Evolutionary conservation across 2,888 invertebrate genomes (phyloP).

Genomic region (Nomada flava): DNA sequence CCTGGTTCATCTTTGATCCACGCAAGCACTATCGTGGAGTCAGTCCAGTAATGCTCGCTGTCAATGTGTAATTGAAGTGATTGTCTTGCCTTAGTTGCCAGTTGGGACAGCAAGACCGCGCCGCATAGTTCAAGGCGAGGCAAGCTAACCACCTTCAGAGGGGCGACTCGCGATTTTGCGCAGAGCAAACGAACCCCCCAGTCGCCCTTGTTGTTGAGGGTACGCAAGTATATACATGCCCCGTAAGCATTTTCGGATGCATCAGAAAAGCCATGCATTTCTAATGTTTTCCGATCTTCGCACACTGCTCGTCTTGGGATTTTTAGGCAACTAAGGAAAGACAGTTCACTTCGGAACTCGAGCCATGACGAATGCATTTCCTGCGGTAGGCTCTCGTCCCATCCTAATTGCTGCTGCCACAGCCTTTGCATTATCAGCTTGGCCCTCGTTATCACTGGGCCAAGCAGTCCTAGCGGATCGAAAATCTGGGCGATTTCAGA

Average conservation of each 20-base stretch:
- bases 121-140: constrained; percentile 20
- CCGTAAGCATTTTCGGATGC: constrained; percentile 9
- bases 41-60: not conserved
- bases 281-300: not conserved
- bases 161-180: constrained; percentile 17
- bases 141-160: not conserved
- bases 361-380: not conserved
- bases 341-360: not conserved
- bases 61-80: not conserved
- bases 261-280: constrained; percentile 14
- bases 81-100: not conserved
- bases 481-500: constrained; percentile 18
- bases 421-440: constrained; percentile 21
- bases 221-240: not conserved
- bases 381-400: constrained; percentile 25
- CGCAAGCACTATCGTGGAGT: not conserved
- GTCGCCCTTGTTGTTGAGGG: not conserved
- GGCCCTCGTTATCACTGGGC: constrained; percentile 11
- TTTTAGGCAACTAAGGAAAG: not conserved
- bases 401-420: constrained; percentile 3
- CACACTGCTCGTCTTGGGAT: not conserved
- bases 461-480: constrained; percentile 26
- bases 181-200: not conserved
- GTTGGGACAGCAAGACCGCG: not conserved
- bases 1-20: not conserved